phyloP scores from a whole-genome alignment of 2,113 vertebrate genomes.

The Hiodon alosoides region DNA sequence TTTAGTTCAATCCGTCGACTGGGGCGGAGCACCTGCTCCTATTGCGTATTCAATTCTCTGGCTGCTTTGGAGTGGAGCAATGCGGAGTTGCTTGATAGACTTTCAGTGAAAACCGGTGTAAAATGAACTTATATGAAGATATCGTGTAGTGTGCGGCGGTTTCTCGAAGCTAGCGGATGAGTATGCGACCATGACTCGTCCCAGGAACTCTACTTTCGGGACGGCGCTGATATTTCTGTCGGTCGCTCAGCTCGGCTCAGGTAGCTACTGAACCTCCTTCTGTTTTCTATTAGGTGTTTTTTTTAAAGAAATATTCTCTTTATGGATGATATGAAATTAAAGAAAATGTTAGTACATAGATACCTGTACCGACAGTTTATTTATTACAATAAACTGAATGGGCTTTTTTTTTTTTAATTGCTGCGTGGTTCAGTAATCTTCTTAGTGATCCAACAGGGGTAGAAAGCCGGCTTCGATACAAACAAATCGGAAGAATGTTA shows the following conservation, averaged over 20 bases:
- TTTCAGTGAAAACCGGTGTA: conserved; percentile 22
- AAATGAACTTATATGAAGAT: conserved; percentile 17
- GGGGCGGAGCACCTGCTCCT: conserved; percentile 53
- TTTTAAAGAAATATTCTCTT: too few relatives aligned
- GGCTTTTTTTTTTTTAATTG: too few relatives aligned
- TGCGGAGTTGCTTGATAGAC: conserved; percentile 12
- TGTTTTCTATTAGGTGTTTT: too few relatives aligned
- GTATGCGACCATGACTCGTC: conserved; percentile 52
- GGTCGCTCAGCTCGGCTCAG: conserved; percentile 55
- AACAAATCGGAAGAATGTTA: too few relatives aligned
- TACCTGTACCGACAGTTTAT: too few relatives aligned
- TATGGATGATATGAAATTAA: too few relatives aligned
- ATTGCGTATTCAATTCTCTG: conserved; percentile 27
- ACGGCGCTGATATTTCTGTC: conserved; percentile 56
- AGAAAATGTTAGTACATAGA: too few relatives aligned
- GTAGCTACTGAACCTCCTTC: conserved; percentile 35
- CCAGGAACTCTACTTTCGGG: conserved; percentile 47
- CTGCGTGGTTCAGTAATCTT: too few relatives aligned
- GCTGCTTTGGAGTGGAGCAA: not conserved
- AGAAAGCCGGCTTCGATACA: too few relatives aligned
- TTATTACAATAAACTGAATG: too few relatives aligned
- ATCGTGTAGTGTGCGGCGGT: conserved; percentile 17
- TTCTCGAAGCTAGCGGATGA: conserved; percentile 48
- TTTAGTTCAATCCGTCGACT: conserved; percentile 45
- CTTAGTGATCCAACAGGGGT: too few relatives aligned